Base-by-base conservation (phyloP, 2,888 invertebrate genomes). In the Chalcosyrphus nemorum region DNA sequence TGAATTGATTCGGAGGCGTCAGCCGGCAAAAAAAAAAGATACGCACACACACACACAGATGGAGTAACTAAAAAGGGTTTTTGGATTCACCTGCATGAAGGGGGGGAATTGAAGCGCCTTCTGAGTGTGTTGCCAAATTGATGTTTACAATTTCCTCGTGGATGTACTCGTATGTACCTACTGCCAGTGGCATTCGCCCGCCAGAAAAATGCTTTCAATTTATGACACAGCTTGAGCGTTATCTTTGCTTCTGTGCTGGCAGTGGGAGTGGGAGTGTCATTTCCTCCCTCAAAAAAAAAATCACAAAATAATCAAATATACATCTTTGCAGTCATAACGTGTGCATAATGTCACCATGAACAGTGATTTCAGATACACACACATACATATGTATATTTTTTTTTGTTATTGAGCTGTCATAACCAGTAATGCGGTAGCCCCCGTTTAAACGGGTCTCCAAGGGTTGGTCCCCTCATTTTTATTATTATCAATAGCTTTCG, bases 201-300 rank as follows among this genome's bases (percentile, higher is more conserved):
- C 38, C 57, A 66, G 59, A 57, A 78, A 68, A 84, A 78, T 57
- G 54, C 61, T 84, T 84, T 65, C 80, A 84, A 84, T 84, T 84
- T 84, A 84, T 84, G 57, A 54, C 84, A 84, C 84, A 84, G 74
- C 84, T 84, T 84, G 80, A 84, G 74, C 65, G 78, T 84, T 84
- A 80, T 84, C 80, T 80, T 75, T 75, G 84, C 61, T 68, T 66
- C 61, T 27, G 61, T 19, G 9, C 11, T 6, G 24, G n/a, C n/a
- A 32, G 11, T 11, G 24, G n/a, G 59, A 54, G 47, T 43, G 76
- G 38, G 68, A 15, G 78, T 65, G 68, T 78, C 84, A 84, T 84
- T 74, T 78, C 68, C 81, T 59, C 52, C 63, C 29, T 13, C 24
- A 29, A 21, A 24, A 50, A 41, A 29, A 43, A 17, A 35, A 5